Evolutionary conservation across 53 echinoderm and acorn worm species (phyloP), one percentile per base, ranked within the genome.

Genomic region (Henricia sp.): DNA sequence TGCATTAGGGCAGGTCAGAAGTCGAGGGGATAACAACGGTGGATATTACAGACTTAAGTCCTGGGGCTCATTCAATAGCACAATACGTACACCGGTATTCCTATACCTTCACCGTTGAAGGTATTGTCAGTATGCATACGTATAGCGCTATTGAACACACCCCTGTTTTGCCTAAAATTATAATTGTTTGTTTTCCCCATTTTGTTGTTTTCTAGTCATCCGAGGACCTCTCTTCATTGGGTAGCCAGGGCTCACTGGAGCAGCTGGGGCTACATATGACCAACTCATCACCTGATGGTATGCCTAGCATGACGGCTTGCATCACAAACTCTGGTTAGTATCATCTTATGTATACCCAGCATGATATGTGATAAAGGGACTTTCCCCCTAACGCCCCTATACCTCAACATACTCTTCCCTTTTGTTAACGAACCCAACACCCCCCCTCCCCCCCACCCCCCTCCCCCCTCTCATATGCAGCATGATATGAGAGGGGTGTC

Each of bases 191-290:
- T 19, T 59, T 59, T 6, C 60, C 10, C 9, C 20, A 19, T 59
- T 6, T 74, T 66, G 67, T 16, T 68, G 30, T 50, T 50, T 29
- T 72, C n/a, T 37, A 96, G 96, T 96, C 96, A 3, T 93, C 96
- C 2, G 96, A 96, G 37, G 93, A 96, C 66, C 58, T 96, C 11
- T 96, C 93, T 28, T 96, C 96, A 21, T 50, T 95, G 14, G 95
- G 95, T n/a, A 95, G 95, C 57, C 88, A 86, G 69, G 91, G 85
- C 4, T 95, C 95, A 9, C 25, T 93, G 27, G 93, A 95, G 35
- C 90, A 93, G 6, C 67, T 95, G 24, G 67, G 72, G 26, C 57
- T 59, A 13, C 75, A 75, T 2, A 6, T 50, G 6, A 80, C 44
- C 65, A 64, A 57, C 34, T 63, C 50, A 0, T 80, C 80, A 13